Base-by-base conservation (phyloP, 2,888 invertebrate genomes). In the Lithodes maja region DNA sequence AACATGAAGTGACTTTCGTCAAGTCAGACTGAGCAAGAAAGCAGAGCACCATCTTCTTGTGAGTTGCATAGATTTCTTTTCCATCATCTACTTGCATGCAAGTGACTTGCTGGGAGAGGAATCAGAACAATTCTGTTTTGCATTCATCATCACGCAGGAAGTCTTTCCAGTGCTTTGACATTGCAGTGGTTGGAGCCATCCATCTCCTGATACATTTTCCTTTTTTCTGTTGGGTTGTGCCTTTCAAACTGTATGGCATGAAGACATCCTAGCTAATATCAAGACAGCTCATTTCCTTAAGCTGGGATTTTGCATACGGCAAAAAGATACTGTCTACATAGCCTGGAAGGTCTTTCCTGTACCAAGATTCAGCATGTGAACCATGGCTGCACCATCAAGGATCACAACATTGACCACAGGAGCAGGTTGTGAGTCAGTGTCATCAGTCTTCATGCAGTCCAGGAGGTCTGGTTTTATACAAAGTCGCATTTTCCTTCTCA, bases 301-400 rank as follows among this genome's bases (percentile, higher is more conserved):
- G 50, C 49, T 83, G 52, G 50, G 71, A 61, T 83, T 17, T 33
- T 49, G 50, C 83, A 83, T 83, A 68, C 33, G 83, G 2, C 71
- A 83, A 33, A 83, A 68, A 3, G 15, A 83, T 33, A 69, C 52
- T 68, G 69, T 50, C 69, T 83, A 49, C 83, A 61, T 83, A 52
- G 68, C 83, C 69, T 83, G 83, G 69, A 50, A 61, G 83, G 69
- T 68, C 69, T 83, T 83, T 83, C 1, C 69, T 69, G 5, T 83
- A 3, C 83, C 74, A 83, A 74, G 83, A 74, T 83, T 74, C 71
- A 83, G 33, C 71, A 74, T 54, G 54, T 15, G 9, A 49, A 83
- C 83, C n/a, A 75, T 53, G 53, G 83, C 83, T 74, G 71, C 83
- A 74, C 71, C 83, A 83, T 83, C 83, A 74, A 82, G 82, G 82